These are phyloP conservation scores for Pogonognathellus flavescens DNA, from an alignment of 1,140 invertebrate species.

Conservation along the genomic window DNA sequence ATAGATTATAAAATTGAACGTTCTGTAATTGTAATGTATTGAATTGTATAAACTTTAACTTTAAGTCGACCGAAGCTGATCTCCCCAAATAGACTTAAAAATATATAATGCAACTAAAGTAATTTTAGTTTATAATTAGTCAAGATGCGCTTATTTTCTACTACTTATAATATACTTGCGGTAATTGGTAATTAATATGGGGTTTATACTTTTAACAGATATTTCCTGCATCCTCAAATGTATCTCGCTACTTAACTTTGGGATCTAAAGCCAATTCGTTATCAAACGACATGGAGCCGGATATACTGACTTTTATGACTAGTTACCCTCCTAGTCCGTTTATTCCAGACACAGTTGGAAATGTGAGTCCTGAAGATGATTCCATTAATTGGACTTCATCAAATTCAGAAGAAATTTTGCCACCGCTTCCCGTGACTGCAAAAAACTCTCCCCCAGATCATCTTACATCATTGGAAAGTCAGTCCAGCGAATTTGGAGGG, in stretches of 20 bases:
- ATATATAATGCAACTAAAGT: too few relatives aligned
- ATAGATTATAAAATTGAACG: too few relatives aligned
- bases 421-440: background rate
- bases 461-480: too few relatives aligned
- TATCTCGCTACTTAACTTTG: constrained; percentile 69
- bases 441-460: too few relatives aligned
- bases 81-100: too few relatives aligned
- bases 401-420: background rate
- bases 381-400: background rate
- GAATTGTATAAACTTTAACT: too few relatives aligned
- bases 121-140: too few relatives aligned
- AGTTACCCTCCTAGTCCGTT: constrained; percentile 61
- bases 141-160: too few relatives aligned
- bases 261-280: constrained; percentile 69
- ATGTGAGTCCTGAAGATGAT: background rate
- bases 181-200: background rate
- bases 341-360: constrained; percentile 11
- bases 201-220: constrained; percentile 67
- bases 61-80: too few relatives aligned
- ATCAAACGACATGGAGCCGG: background rate
- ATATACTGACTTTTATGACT: background rate
- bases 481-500: background rate
- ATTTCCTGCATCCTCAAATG: constrained; percentile 70
- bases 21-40: too few relatives aligned
- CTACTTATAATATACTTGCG: too few relatives aligned